Base-by-base conservation (phyloP, 2,888 invertebrate species). In the Nymphalis polychloros region DNA sequence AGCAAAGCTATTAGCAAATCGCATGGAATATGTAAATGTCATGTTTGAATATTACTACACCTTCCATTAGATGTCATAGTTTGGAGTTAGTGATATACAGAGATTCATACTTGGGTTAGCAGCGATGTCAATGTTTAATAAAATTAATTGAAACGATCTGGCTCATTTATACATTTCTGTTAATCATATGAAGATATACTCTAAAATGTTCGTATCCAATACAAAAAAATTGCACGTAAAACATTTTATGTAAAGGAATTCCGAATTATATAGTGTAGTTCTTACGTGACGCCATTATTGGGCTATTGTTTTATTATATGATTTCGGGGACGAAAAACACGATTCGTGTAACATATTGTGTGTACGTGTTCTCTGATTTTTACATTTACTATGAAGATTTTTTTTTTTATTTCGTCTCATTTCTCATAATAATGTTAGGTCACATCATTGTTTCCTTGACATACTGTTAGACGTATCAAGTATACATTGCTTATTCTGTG, bases 231-330 rank as follows among this genome's bases (percentile, higher is more conserved):
- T 10, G 2, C 10, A 41, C 10, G 41, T 19, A 57, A 57, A 57
- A 57, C n/a, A 41, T 57, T 57, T 13, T 19, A 57, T n/a, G 19
- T 57, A 57, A 57, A 53, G 53, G 27, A 52, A 47, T 13, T 41
- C n/a, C 60, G 60, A 55, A 55, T 63, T 61, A 61, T 60, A 48
- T 68, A 67, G 55, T 47, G 53, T 46, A 23, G 55, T 46, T 23
- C n/a, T 64, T 69, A 64, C 69, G 69, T 69, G 67, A 67, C 55
- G 23, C 67, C 59, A 69, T 69, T 72, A 71, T 59, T 19, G 50
- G 59, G 49, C 50, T 62, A 64, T 69, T 69, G 53, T 68, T 70
- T 65, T 72, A 69, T 67, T 67, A 66, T 67, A 64, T 59, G 62
- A 52, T 65, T 64, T 41, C 10, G 63, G 55, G 55, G 48, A 59